Evolutionary conservation across 2,888 invertebrate species (phyloP), one percentile per base, ranked within the genome.

Genomic region (Dorcus hopei): DNA sequence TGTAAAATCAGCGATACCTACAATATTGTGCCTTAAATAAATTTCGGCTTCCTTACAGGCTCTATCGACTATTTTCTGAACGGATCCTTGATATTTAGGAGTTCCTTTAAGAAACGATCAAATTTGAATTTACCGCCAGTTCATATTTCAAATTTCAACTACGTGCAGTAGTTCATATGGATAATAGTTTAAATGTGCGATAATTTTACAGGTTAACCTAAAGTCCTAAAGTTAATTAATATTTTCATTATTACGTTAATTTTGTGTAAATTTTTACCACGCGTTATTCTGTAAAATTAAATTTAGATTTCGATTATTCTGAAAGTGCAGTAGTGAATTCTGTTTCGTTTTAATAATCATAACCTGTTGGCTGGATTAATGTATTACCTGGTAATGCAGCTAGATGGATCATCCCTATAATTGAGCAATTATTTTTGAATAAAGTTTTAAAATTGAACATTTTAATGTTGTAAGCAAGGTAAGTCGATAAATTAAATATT

Each of bases 351-450:
- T 33, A 5, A 26, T 6, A 33, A 6, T 33, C 7, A 19, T 19
- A 19, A 19, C 19, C 3, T 7, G 26, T 6, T 33, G 26, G 1
- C 3, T 33, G 26, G 26, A 33, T 6, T 33, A 0, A 6, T 33
- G 26, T 33, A 33, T 65, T 77, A 88, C 89, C 89, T 77, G 90
- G 90, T 58, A 89, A 76, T 47, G 88, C 85, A 65, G 79, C 80
- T 2, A 88, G 80, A 72, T 90, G 90, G 54, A 90, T 80, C 89
- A 90, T 90, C 54, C 88, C 89, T 68, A 90, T 85, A 39, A 88
- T 74, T 58, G 82, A 81, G 70, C 80, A 81, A 52, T 73, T 72
- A 50, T 77, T 74, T 2, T 71, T 72, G 66, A 84, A 83, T 48
- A 82, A 49, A 57, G 75, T 70, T 9, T 70, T 53, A 65, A 83